Base-by-base conservation (phyloP, 2,797 vertebrate genomes). In the Coccyzus lansbergi region DNA sequence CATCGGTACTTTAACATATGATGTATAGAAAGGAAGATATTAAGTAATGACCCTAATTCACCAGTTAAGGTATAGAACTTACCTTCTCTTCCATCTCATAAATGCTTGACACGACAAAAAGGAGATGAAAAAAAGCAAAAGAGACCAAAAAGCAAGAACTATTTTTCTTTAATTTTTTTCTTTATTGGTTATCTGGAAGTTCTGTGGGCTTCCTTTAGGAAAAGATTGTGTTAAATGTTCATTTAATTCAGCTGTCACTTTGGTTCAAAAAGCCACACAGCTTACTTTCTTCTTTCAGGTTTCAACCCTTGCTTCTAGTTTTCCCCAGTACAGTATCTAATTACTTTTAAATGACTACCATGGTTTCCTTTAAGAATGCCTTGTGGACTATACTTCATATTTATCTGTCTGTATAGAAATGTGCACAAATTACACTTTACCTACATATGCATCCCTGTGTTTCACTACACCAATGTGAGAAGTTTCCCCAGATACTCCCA, bases 271-370 rank as follows among this genome's bases (percentile, higher is more conserved):
- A 42, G 2, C 10, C 19, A 33, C 5, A 74, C 5, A 59, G 51
- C 25, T 12, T 33, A 10, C 8, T 81, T 59, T 55, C 29, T 55
- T 68, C 31, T 86, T 86, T 59, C 58, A 75, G 46, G 9, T 36
- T 40, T 51, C 40, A 48, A 17, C 52, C 44, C 53, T 67, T 78
- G 17, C 25, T 81, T 48, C 25, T 25, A 77, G 16, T 40, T 92
- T 75, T 81, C 22, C 12, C 42, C 9, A 56, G 29, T 51, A 58
- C 12, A 75, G 2, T 9, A 20, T 90, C 86, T 83, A 92, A 86
- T 79, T 94, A 69, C 42, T 95, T 93, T 93, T 79, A 94, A 93
- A 81, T 88, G 12, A 76, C 33, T n/a, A 6, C 28, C 71, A 1
- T 48, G 22, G 52, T 88, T 91, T 95, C 26, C 28, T 40, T 81